Conservation (phyloP, 2,113 vertebrate genomes). For the Syngnathoides biaculeatus region DNA sequence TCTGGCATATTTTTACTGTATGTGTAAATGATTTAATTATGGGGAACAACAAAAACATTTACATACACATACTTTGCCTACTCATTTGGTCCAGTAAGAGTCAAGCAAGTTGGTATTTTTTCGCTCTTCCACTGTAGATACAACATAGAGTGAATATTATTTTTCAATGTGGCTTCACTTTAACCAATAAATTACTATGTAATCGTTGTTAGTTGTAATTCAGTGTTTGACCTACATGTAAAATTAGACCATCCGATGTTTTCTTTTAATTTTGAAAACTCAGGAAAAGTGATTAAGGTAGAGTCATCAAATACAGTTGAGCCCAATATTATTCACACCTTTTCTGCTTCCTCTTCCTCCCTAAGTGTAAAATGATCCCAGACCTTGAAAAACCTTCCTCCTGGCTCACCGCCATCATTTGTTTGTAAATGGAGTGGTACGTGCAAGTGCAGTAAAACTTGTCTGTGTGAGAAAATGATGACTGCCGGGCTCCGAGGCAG, state of each 20-base stretch:
- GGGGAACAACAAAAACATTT: constrained; percentile 8
- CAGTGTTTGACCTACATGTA: constrained; percentile 85
- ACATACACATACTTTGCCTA: constrained; percentile 2
- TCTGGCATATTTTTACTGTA: constrained; percentile 73
- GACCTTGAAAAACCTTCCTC: background rate
- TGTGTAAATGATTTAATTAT: constrained; percentile 30
- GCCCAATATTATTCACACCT: background rate
- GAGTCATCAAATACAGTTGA: constrained; percentile 33
- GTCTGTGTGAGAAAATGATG: no score
- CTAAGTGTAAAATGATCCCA: background rate
- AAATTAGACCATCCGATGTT: constrained; percentile 51
- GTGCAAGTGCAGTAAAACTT: no score
- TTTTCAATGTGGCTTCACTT: constrained; percentile 37
- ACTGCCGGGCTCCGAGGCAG: no score
- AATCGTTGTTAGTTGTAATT: constrained; percentile 43
- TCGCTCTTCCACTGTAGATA: constrained; percentile 16
- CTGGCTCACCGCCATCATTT: background rate
- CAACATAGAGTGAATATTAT: constrained; percentile 13
- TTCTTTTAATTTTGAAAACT: constrained; percentile 75
- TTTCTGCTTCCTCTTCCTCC: background rate
- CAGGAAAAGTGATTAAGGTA: constrained; percentile 98
- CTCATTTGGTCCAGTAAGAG: constrained; percentile 11
- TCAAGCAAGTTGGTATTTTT: background rate
- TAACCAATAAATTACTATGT: constrained; percentile 41
- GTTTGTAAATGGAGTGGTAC: no score